Evolutionary conservation across 1,140 invertebrate species (phyloP).

Genomic region (Oppia nitens): DNA sequence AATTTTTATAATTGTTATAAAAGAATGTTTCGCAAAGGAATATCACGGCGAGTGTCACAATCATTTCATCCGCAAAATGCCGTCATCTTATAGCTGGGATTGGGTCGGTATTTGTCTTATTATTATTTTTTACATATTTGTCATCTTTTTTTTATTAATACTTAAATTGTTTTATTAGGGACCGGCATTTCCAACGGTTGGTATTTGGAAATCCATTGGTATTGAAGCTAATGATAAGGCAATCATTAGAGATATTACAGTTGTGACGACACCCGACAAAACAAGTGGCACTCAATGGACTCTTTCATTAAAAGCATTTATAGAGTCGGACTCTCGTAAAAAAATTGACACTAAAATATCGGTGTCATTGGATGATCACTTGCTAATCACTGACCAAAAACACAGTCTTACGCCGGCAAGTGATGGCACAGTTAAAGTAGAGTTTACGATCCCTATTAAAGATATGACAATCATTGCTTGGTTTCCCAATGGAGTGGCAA

Average conservation of each 20-base stretch:
- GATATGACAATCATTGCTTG: background rate
- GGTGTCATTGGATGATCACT: background rate
- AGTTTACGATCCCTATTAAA: background rate
- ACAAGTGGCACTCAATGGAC: background rate
- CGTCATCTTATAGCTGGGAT: slow-evolving; percentile 91
- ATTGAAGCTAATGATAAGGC: slow-evolving; percentile 33
- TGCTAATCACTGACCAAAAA: background rate
- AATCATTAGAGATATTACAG: slow-evolving; percentile 32
- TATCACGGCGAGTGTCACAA: slow-evolving; percentile 88
- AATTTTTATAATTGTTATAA: slow-evolving; percentile 40
- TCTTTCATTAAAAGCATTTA: background rate
- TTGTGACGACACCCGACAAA: background rate
- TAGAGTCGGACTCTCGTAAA: background rate
- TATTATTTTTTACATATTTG: no score
- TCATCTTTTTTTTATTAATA: slow-evolving; percentile 2
- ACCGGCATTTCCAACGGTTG: slow-evolving; percentile 80
- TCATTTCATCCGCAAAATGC: slow-evolving; percentile 90
- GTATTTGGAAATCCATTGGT: slow-evolving; percentile 54
- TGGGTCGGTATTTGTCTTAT: slow-evolving; percentile 56
- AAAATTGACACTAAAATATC: background rate
- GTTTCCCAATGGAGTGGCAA: slow-evolving; percentile 7
- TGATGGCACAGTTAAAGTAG: background rate
- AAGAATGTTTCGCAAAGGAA: slow-evolving; percentile 47
- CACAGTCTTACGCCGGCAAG: background rate
- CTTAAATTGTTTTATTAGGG: background rate